phyloP scores from a whole-genome alignment of 2,797 vertebrate species.

The Oceanodroma leucorhoa region DNA sequence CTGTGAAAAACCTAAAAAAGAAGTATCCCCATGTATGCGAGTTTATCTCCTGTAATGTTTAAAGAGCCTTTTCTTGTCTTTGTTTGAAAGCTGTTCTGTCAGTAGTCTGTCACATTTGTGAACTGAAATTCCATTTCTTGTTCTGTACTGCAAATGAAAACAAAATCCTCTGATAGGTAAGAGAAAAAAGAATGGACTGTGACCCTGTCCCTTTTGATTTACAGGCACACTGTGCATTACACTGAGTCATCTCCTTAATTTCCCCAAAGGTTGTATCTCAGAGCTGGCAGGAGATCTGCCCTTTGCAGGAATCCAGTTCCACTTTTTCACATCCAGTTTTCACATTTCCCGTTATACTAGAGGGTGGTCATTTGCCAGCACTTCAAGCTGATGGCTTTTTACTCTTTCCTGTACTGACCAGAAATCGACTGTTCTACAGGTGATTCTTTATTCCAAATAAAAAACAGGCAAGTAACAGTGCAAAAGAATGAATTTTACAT shows the following conservation, averaged over 20 bases:
- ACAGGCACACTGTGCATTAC: neutral
- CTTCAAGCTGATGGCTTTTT: neutral
- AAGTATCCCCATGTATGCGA: neutral
- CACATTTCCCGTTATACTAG: neutral
- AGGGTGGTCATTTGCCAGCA: neutral
- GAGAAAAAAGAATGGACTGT: slow-evolving; percentile 40
- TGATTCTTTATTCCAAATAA: neutral
- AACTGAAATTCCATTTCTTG: slow-evolving; percentile 27
- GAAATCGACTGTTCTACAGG: neutral
- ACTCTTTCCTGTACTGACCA: neutral
- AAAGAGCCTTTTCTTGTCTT: neutral
- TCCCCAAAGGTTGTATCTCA: slow-evolving; percentile 3
- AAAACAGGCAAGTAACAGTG: neutral
- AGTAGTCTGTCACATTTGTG: neutral
- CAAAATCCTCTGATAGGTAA: slow-evolving; percentile 35
- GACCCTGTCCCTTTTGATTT: slow-evolving; percentile 62
- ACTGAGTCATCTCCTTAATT: slow-evolving; percentile 46
- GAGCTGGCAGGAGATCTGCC: neutral
- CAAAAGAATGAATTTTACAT: neutral
- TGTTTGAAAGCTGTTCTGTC: neutral
- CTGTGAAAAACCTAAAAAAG: neutral
- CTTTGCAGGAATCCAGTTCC: neutral
- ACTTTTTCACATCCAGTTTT: neutral
- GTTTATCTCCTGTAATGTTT: neutral
- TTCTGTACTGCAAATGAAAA: slow-evolving; percentile 46